Evolutionary conservation across 1,140 invertebrate species (phyloP).

Genomic region (Megalonaias nervosa): DNA sequence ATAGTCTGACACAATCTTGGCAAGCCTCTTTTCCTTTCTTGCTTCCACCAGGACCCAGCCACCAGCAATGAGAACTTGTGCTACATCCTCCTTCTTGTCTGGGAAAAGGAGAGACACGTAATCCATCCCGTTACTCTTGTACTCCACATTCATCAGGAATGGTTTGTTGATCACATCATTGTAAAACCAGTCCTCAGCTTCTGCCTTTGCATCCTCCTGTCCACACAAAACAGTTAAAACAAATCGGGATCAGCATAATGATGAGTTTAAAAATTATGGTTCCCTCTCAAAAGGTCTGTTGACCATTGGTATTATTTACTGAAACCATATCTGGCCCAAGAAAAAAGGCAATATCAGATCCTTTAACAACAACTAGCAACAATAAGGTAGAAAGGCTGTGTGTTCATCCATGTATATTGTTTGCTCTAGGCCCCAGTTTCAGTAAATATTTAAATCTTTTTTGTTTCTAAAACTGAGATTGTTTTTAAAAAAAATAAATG

Average conservation of each 20-base stretch:
- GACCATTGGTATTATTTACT: too few species aligned
- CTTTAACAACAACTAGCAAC: background rate
- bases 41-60: conserved; percentile 88
- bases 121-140: conserved; percentile 76
- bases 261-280: too few species aligned
- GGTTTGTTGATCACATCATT: conserved; percentile 67
- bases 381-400: background rate
- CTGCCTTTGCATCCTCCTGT: conserved; percentile 83
- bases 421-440: background rate
- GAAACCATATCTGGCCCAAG: too few species aligned
- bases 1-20: conserved; percentile 88
- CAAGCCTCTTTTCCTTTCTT: conserved; percentile 85
- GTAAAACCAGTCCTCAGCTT: conserved; percentile 78
- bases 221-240: conserved; percentile 14
- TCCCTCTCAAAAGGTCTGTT: too few species aligned
- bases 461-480: too few species aligned
- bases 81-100: conserved; percentile 82
- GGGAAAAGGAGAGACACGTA: conserved; percentile 81
- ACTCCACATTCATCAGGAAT: conserved; percentile 75
- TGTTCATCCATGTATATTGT: background rate
- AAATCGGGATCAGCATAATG: background rate
- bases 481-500: too few species aligned
- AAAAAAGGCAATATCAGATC: background rate
- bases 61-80: conserved; percentile 86
- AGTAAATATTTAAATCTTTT: too few species aligned